Conservation (phyloP, 1,140 invertebrate genomes). For the Phocides pigmalion region DNA sequence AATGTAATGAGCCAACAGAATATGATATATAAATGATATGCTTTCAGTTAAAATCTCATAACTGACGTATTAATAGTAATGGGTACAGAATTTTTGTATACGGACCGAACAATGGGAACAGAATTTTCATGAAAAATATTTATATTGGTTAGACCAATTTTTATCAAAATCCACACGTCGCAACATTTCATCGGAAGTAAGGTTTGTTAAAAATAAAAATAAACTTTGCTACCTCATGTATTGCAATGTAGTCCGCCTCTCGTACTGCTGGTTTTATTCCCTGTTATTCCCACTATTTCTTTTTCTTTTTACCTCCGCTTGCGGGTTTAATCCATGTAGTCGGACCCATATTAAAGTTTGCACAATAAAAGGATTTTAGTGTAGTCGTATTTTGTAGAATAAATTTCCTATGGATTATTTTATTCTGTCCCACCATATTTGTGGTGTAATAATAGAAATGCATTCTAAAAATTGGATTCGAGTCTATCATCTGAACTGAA, state of each 20-base stretch:
- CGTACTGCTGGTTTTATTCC: slow-evolving; percentile 15
- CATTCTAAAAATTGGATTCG: no score
- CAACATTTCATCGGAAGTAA: slow-evolving; percentile 3
- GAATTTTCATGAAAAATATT: no score
- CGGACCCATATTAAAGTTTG: slow-evolving; percentile 31
- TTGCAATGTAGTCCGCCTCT: slow-evolving; percentile 11
- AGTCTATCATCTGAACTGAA: no score
- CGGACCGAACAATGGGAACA: no score
- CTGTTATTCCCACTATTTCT: slow-evolving; percentile 11
- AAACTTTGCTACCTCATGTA: slow-evolving; percentile 1
- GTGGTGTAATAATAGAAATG: no score
- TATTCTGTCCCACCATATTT: not conserved
- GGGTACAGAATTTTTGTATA: no score
- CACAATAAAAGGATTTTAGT: slow-evolving; percentile 19
- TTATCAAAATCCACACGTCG: slow-evolving; percentile 2
- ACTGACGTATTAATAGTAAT: no score
- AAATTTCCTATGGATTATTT: slow-evolving; percentile 8
- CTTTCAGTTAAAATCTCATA: no score
- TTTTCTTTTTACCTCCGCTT: slow-evolving; percentile 21
- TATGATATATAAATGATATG: no score
- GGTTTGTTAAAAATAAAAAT: slow-evolving; percentile 15
- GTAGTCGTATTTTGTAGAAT: slow-evolving; percentile 17
- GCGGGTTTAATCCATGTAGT: slow-evolving; percentile 31
- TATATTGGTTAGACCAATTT: not conserved
- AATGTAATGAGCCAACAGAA: no score